These are phyloP conservation scores for Heliconius erato DNA, from an alignment of 2,888 invertebrate genomes.

Conservation along the genomic window DNA sequence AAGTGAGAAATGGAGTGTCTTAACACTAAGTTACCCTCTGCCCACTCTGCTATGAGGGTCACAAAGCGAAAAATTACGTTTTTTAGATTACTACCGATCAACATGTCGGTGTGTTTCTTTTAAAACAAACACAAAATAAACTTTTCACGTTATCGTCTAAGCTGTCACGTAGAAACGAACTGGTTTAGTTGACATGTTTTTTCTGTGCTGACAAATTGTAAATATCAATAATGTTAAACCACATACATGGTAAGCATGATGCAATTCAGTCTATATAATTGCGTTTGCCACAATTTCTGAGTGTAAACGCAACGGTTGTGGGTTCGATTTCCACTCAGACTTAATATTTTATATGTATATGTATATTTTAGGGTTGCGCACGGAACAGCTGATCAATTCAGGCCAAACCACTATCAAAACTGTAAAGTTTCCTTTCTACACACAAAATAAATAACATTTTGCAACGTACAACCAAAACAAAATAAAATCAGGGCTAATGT, in stretches of 20 bases:
- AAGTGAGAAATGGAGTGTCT: not conserved
- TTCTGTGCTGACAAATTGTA: slow-evolving; percentile 4
- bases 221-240: slow-evolving; percentile 3
- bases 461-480: too few species aligned
- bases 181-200: not conserved
- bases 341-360: too few species aligned
- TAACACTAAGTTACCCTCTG: not conserved
- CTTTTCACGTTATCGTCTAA: not conserved
- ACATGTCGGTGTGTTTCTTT: not conserved
- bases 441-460: too few species aligned
- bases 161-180: not conserved
- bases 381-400: too few species aligned
- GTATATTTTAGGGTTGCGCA: not conserved
- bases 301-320: not conserved
- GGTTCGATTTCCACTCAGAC: not conserved
- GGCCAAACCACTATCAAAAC: too few species aligned
- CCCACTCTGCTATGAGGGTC: too few species aligned
- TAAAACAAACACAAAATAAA: not conserved
- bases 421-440: too few species aligned
- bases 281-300: not conserved
- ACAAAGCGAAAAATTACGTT: too few species aligned
- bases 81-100: too few species aligned
- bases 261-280: not conserved
- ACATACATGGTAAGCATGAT: not conserved
- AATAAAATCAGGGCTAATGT: not conserved